Evolutionary conservation across 2,797 vertebrate species (phyloP).

Genomic region (Psittacula derbiana): DNA sequence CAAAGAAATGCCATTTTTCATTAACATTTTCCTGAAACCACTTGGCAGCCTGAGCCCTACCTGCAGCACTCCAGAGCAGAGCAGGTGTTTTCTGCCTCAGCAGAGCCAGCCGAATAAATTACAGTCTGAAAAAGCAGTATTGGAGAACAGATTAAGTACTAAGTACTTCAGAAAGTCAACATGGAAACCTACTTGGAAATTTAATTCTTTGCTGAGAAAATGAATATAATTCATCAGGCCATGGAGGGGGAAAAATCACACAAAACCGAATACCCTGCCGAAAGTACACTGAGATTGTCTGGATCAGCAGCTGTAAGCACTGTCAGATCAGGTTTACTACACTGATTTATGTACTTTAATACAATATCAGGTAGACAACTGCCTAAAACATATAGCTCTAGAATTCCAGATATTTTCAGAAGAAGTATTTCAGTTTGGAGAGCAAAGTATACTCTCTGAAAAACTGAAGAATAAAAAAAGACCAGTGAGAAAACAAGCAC

Average conservation of each 20-base stretch:
- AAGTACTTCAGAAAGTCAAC: background rate
- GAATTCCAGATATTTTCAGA: background rate
- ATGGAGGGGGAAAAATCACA: fast-evolving
- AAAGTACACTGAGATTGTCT: background rate
- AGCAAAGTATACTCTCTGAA: background rate
- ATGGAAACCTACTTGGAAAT: background rate
- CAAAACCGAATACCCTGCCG: background rate
- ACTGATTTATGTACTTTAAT: background rate
- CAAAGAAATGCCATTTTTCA: constrained; percentile 4
- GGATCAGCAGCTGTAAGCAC: background rate
- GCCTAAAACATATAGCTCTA: background rate
- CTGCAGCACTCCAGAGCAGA: background rate
- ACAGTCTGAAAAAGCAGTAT: background rate
- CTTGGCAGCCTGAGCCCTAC: background rate
- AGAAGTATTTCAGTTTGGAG: background rate
- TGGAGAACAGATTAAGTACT: background rate
- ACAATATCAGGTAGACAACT: background rate
- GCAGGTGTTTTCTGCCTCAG: background rate
- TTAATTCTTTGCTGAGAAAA: background rate
- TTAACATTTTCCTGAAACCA: background rate
- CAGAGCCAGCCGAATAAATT: background rate
- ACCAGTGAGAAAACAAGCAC: background rate
- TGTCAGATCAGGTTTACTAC: background rate
- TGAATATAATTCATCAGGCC: background rate
- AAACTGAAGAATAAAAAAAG: background rate